These are phyloP conservation scores for Lathronympha strigana DNA, from an alignment of 2,888 invertebrate species.

Conservation along the genomic window DNA sequence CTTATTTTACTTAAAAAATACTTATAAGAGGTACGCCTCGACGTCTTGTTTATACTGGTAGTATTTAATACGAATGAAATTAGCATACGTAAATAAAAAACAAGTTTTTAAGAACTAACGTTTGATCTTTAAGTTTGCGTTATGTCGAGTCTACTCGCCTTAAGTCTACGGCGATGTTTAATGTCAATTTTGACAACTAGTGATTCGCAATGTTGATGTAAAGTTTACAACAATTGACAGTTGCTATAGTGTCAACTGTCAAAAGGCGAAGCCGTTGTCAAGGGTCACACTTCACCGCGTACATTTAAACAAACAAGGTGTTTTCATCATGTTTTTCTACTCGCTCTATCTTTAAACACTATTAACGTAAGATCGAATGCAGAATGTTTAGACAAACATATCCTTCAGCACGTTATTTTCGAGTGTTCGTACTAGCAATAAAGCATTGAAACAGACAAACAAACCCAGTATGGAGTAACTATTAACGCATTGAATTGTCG, in stretches of 20 bases:
- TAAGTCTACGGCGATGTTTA: not conserved
- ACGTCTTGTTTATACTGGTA: not conserved
- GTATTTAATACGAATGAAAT: conserved; percentile 8
- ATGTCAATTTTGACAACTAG: not conserved
- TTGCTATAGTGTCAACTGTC: conserved; percentile 13
- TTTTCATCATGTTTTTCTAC: conserved; percentile 33
- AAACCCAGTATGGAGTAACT: conserved; percentile 51
- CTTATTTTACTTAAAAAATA: too few species aligned
- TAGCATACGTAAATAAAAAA: conserved; percentile 28
- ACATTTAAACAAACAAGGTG: conserved; percentile 6
- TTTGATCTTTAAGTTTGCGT: not conserved
- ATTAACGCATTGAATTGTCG: conserved; percentile 69
- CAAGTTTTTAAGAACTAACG: conserved; percentile 24
- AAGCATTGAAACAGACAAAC: conserved; percentile 39
- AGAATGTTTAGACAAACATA: conserved; percentile 63
- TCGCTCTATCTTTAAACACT: conserved; percentile 22
- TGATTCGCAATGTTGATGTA: not conserved
- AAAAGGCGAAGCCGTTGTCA: conserved; percentile 1
- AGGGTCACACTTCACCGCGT: conserved; percentile 12
- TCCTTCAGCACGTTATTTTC: conserved; percentile 57
- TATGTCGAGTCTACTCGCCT: not conserved
- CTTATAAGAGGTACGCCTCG: not conserved
- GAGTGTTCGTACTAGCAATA: conserved; percentile 48
- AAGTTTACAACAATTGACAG: not conserved
- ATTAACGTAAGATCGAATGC: conserved; percentile 48